phyloP scores from a whole-genome alignment of 2,113 vertebrate species.

The Plecturocebus donacophilus region DNA sequence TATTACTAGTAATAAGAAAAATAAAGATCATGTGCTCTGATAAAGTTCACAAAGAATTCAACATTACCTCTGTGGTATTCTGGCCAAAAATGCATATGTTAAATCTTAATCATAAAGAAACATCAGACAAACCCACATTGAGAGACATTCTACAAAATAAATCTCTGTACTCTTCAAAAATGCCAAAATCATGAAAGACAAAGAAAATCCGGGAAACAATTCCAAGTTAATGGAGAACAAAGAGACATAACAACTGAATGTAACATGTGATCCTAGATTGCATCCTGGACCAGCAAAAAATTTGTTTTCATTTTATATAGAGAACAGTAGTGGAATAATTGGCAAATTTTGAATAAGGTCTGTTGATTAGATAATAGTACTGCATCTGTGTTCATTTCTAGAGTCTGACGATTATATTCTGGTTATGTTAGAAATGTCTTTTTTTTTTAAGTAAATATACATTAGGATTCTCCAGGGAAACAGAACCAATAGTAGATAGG shows the following conservation, averaged over 20 bases:
- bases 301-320: background rate
- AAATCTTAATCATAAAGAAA: background rate
- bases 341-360: background rate
- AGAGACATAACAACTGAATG: background rate
- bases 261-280: background rate
- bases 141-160: background rate
- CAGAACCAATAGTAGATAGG: background rate
- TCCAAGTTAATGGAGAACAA: background rate
- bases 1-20: background rate
- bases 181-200: background rate
- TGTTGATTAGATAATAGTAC: background rate
- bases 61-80: background rate
- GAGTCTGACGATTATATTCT: background rate
- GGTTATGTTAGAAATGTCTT: background rate
- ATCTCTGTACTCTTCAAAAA: background rate
- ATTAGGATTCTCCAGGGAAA: background rate
- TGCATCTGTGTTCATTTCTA: background rate
- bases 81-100: background rate
- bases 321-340: background rate
- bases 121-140: background rate
- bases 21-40: background rate
- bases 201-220: background rate
- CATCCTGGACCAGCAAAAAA: background rate
- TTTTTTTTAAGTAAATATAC: background rate
- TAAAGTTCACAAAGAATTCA: background rate